Conservation (phyloP, 2,797 vertebrate genomes). For the Scolopax rusticola region DNA sequence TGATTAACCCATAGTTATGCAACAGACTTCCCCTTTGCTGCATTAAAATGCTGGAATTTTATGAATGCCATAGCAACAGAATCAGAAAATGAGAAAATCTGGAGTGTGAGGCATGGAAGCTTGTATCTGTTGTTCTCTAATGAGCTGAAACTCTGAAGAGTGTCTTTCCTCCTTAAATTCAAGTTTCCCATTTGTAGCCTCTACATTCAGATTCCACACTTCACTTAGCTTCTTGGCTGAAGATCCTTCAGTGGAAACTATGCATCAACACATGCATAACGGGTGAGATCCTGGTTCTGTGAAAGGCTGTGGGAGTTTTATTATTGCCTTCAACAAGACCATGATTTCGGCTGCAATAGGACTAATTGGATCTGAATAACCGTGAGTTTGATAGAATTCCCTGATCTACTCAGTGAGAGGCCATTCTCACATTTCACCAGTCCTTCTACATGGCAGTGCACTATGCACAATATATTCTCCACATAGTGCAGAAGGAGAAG, state of each 20-base stretch:
- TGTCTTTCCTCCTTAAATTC: not conserved
- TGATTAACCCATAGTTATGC: not conserved
- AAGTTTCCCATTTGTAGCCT: not conserved
- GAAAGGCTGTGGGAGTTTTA: not conserved
- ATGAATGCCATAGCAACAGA: not conserved
- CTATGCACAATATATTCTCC: not conserved
- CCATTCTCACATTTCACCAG: not conserved
- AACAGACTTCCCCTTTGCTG: not conserved
- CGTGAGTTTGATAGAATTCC: not conserved
- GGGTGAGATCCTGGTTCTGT: not conserved
- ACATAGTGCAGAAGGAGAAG: not conserved
- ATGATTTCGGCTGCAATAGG: not conserved
- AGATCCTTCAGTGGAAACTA: not conserved
- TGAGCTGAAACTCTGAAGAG: not conserved
- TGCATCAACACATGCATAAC: not conserved
- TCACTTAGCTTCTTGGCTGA: slow-evolving; percentile 3
- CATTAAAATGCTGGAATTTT: not conserved
- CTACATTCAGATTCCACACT: not conserved
- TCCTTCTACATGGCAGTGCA: not conserved
- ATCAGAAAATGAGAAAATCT: not conserved
- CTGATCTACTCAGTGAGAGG: rapidly evolving
- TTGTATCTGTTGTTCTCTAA: not conserved
- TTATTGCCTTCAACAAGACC: not conserved
- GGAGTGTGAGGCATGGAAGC: not conserved
- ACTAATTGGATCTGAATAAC: not conserved